These are phyloP conservation scores for Ips nitidus DNA, from an alignment of 1,140 invertebrate genomes.

Conservation along the genomic window DNA sequence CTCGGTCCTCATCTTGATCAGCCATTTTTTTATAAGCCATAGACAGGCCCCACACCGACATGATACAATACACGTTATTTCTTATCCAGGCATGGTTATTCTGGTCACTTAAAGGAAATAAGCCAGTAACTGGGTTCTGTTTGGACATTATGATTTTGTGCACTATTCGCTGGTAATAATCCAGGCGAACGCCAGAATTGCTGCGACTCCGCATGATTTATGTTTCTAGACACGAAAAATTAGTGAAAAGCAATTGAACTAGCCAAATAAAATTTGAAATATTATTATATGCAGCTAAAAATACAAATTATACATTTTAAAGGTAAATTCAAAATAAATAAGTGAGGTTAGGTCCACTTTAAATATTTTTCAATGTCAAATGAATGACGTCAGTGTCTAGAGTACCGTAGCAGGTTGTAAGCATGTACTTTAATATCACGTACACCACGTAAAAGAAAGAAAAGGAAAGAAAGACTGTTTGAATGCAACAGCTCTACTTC, in stretches of 20 bases:
- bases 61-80: constrained; percentile 96
- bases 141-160: constrained; percentile 89
- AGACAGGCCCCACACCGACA: constrained; percentile 96
- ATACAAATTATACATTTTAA: background rate
- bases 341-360: constrained; percentile 9
- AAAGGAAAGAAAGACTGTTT: no score
- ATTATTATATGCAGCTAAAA: background rate
- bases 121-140: constrained; percentile 93
- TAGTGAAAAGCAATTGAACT: background rate
- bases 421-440: background rate
- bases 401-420: background rate
- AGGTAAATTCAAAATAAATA: constrained; percentile 5
- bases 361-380: constrained; percentile 16
- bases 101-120: constrained; percentile 82
- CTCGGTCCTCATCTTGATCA: constrained; percentile 96
- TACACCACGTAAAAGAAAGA: background rate
- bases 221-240: background rate
- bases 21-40: constrained; percentile 99
- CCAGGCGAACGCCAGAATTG: constrained; percentile 91
- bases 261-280: no score
- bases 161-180: constrained; percentile 92
- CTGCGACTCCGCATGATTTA: constrained; percentile 66
- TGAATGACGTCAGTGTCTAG: constrained; percentile 13
- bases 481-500: no score
- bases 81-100: constrained; percentile 97